Percentiles rank a stretch among this genome's conserved stretches.
Conservation (phyloP, 23 tunicate genomes). For the Phallusia fumigata region DNA sequence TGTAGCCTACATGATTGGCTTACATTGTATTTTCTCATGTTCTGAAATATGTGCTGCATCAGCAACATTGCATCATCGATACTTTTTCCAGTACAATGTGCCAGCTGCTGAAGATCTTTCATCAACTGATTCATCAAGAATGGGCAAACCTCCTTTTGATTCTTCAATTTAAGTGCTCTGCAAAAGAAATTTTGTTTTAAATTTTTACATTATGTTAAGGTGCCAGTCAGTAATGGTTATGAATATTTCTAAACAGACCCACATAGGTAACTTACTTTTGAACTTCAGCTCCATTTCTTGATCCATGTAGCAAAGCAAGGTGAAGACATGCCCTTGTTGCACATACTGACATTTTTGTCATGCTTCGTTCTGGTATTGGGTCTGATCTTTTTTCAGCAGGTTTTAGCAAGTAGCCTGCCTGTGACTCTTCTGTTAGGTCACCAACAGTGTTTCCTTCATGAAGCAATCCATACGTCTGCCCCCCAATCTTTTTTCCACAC, state of each 20-base stretch:
- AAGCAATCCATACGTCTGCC: conserved; percentile 18
- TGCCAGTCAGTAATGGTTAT: neutral
- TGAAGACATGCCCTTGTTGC: conserved; percentile 41
- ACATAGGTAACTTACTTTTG: conserved; percentile 17
- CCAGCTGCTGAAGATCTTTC: conserved; percentile 25
- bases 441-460: conserved; percentile 50
- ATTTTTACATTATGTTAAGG: neutral
- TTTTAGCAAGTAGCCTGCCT: conserved; percentile 60
- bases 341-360: conserved; percentile 48
- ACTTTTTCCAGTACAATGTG: conserved; percentile 37
- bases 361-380: conserved; percentile 30
- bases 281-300: conserved; percentile 21
- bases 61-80: conserved; percentile 31
- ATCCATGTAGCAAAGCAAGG: conserved; percentile 20
- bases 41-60: conserved; percentile 37
- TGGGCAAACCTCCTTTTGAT: neutral
- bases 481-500: conserved; percentile 56
- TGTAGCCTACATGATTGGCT: neutral
- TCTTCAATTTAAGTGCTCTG: neutral
- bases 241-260: no score
- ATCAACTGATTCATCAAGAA: conserved; percentile 31
- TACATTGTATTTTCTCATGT: conserved; percentile 24
- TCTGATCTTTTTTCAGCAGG: conserved; percentile 7
- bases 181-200: neutral
- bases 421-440: conserved; percentile 47